Evolutionary conservation across 37 sponge, comb jelly and placozoan species (phyloP).

Genomic region (Sycon ciliatum): DNA sequence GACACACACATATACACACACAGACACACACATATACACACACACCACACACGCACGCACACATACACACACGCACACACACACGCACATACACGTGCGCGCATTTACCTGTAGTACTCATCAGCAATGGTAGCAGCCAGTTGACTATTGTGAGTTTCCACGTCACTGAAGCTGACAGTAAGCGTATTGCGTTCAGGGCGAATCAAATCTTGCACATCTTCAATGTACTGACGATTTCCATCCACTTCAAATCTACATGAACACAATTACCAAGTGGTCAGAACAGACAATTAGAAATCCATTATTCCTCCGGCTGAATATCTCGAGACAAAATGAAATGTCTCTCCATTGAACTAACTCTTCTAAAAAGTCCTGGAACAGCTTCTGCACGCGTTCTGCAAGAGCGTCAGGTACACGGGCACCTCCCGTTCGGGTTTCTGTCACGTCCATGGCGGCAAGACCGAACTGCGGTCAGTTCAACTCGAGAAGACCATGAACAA

Average conservation of each 20-base stretch:
- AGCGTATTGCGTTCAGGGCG: slow-evolving; percentile 88
- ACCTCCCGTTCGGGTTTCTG: slow-evolving; percentile 17
- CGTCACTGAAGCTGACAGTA: slow-evolving; percentile 68
- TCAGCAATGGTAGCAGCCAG: slow-evolving; percentile 78
- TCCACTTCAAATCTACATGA: slow-evolving; percentile 35
- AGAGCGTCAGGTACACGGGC: slow-evolving; percentile 65
- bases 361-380: slow-evolving; percentile 84
- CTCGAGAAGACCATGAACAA: too few relatives aligned
- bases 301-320: too few relatives aligned
- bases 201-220: slow-evolving; percentile 53
- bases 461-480: too few relatives aligned
- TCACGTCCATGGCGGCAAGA: slow-evolving; percentile 41
- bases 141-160: slow-evolving; percentile 68
- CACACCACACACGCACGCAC: too few relatives aligned
- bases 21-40: too few relatives aligned
- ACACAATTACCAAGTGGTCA: background rate
- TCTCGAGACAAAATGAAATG: too few relatives aligned
- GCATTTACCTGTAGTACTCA: slow-evolving; percentile 62
- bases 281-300: too few relatives aligned
- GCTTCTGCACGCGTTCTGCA: slow-evolving; percentile 77
- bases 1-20: too few relatives aligned
- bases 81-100: background rate
- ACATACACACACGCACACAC: too few relatives aligned
- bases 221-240: slow-evolving; percentile 71
- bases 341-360: slow-evolving; percentile 42